Evolutionary conservation across 1,140 invertebrate genomes (phyloP), one percentile per base, ranked within the genome.

Genomic region (Calephelis nemesis): DNA sequence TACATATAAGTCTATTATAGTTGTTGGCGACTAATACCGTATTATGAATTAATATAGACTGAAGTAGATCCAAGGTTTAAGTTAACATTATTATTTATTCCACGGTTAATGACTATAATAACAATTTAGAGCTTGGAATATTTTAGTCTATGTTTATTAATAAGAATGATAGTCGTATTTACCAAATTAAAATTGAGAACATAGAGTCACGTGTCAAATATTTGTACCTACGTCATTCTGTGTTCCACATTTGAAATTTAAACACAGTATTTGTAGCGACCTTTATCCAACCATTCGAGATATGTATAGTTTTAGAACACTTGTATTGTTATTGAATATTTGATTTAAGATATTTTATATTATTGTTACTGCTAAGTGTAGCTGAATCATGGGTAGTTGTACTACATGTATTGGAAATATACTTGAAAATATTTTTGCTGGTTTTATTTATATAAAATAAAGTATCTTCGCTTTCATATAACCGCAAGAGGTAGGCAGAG

Each of bases 331-430:
- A 19, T 54, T 54, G 19, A 54, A 54, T 54, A 15, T 54, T 54
- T 54, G 4, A 13, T 54, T 54, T 54, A 30, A 54, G 7, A 54
- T 19, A 54, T 54, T 54, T 54, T 54, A 54, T 54, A 15, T 52
- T 52, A 52, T 54, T 54, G 50, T 54, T 54, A 54, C 15, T 54
- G 9, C 13, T 54, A 54, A 54, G 50, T 54, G 50, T 54, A 54
- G 9, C 19, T 19, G 50, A 54, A 54, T 54, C 50, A 54, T 54
- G 13, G 50, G 50, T 54, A 15, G 50, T 54, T 45, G 6, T 45
- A 45, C 42, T 7, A 7, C 6, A 7, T 30, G 10, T 54, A 54
- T 54, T 13, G 50, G 15, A 54, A 19, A 54, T 54, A 54, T 54
- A 54, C 50, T 19, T 30, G 50, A 19, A 13, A 54, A n/a, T 54